These are phyloP conservation scores for Indicator indicator DNA, from an alignment of 2,113 vertebrate genomes.

Conservation along the genomic window DNA sequence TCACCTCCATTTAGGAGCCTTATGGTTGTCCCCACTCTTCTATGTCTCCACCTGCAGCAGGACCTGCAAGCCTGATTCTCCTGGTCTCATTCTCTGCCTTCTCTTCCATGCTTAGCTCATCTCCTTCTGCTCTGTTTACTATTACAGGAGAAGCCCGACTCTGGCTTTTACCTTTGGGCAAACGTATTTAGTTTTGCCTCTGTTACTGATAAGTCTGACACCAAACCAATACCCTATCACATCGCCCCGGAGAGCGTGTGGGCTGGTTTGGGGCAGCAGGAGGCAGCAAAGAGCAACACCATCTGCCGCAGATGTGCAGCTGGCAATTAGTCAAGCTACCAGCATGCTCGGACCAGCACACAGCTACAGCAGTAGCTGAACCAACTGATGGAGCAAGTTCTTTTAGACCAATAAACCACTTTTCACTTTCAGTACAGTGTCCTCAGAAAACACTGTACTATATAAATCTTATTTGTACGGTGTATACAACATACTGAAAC, in stretches of 20 bases:
- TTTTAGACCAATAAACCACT: not conserved
- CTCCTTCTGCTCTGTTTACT: not conserved
- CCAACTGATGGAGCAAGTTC: not conserved
- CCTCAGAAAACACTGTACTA: not conserved
- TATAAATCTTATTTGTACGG: not conserved
- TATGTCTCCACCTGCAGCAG: not conserved
- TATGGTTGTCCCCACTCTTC: not conserved
- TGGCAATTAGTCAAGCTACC: not conserved
- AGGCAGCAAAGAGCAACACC: not conserved
- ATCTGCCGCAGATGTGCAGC: not conserved
- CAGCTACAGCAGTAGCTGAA: not conserved
- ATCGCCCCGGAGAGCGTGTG: rapidly evolving
- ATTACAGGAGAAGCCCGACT: not conserved
- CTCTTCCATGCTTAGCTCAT: not conserved
- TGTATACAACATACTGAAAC: not conserved
- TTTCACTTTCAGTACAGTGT: not conserved
- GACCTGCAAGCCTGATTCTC: not conserved
- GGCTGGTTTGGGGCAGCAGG: not conserved
- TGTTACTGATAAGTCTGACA: not conserved
- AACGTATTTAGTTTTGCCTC: not conserved
- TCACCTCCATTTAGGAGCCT: not conserved
- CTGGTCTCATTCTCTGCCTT: not conserved
- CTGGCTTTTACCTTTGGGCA: not conserved
- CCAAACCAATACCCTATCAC: not conserved
- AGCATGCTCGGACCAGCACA: not conserved